phyloP scores from a whole-genome alignment of 2,888 invertebrate genomes.

The Azorinus chamasolen region DNA sequence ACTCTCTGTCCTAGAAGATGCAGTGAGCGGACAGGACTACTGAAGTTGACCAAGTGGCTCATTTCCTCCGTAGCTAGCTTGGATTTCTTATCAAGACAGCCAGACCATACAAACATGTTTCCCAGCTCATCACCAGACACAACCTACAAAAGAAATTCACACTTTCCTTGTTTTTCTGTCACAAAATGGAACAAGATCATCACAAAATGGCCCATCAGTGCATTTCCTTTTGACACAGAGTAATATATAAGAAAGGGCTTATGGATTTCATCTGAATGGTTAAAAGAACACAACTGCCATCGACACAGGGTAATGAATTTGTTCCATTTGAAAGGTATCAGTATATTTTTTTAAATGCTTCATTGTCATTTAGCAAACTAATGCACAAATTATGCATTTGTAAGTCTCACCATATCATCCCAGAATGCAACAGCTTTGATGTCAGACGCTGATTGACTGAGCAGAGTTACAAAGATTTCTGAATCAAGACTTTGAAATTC shows the following conservation, averaged over 20 bases:
- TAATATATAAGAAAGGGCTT: too few species aligned
- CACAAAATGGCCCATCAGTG: too few species aligned
- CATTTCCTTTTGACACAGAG: too few species aligned
- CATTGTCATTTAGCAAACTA: too few species aligned
- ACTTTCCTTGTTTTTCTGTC: too few species aligned
- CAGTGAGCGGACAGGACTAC: conserved; percentile 42
- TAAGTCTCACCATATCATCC: conserved; percentile 51
- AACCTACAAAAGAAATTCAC: conserved; percentile 35
- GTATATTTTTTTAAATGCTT: too few species aligned
- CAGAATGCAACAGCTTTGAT: conserved; percentile 63
- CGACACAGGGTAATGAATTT: too few species aligned
- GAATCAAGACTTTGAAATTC: conserved; percentile 15
- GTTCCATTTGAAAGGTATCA: too few species aligned
- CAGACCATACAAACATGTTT: conserved; percentile 51
- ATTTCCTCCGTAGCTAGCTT: conserved; percentile 31
- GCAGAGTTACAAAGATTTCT: conserved; percentile 33
- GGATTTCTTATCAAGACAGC: conserved; percentile 8
- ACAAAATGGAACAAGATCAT: too few species aligned
- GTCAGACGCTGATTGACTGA: conserved; percentile 50
- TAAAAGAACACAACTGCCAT: too few species aligned
- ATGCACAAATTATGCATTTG: too few species aligned
- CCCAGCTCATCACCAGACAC: conserved; percentile 61
- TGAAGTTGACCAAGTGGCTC: conserved; percentile 41
- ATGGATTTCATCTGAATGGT: too few species aligned
- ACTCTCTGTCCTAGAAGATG: conserved; percentile 45